Evolutionary conservation across 2,797 vertebrate genomes (phyloP).

Genomic region (Acrossocheilus fasciatus): DNA sequence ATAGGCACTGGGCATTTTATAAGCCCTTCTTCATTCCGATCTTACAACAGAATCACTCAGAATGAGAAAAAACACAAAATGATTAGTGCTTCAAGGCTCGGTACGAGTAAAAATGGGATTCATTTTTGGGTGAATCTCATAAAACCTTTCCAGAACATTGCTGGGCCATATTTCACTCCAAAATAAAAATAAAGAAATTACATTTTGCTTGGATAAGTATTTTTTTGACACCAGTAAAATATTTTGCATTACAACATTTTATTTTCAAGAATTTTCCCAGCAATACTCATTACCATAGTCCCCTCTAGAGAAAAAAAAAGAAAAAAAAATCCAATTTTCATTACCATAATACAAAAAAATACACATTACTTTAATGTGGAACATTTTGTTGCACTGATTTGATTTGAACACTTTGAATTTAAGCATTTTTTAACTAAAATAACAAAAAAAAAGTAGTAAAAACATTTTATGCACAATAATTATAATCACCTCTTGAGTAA

Average conservation of each 20-base stretch:
- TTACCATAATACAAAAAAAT: neutral
- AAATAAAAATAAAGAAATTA: neutral
- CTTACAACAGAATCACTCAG: constrained; percentile 1
- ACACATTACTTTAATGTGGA: neutral
- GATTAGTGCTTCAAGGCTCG: neutral
- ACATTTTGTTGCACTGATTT: neutral
- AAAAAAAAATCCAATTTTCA: neutral
- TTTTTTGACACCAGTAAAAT: neutral
- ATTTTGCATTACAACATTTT: neutral
- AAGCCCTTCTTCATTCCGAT: constrained; percentile 38
- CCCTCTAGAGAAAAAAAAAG: neutral
- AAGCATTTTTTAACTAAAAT: too few relatives aligned
- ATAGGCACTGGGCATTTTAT: constrained; percentile 60
- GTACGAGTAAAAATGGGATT: neutral
- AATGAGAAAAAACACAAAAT: constrained; percentile 7
- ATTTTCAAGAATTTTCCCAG: neutral
- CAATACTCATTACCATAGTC: neutral
- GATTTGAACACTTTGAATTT: neutral
- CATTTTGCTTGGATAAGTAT: neutral
- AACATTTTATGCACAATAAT: too few relatives aligned
- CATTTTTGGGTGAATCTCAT: neutral
- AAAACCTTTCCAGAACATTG: neutral
- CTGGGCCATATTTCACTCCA: neutral
- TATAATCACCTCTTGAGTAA: too few relatives aligned
- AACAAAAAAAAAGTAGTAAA: too few relatives aligned